Conservation (phyloP, 2,797 vertebrate species). For the Xiphophorus birchmanni region DNA sequence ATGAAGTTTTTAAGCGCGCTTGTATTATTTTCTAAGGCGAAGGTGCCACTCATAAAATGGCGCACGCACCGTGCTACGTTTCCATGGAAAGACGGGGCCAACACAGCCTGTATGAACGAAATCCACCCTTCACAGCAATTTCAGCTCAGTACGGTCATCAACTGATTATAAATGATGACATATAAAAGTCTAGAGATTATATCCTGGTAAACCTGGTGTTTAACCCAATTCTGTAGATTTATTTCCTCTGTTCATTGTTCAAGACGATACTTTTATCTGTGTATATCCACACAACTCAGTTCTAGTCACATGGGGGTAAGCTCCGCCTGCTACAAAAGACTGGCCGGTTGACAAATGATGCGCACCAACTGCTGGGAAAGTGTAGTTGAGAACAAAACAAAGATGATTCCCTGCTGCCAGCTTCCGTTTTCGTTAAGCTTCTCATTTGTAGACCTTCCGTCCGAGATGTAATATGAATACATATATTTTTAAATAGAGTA, state of each 20-base stretch:
- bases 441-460: not conserved
- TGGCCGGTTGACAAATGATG: not conserved
- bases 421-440: slow-evolving; percentile 49
- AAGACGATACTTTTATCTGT: not conserved
- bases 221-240: not conserved
- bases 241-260: not conserved
- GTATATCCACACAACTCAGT: not conserved
- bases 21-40: not conserved
- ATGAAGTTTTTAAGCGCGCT: not conserved
- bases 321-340: not conserved
- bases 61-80: not conserved
- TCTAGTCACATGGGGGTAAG: not conserved
- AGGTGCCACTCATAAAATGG: not conserved
- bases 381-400: not conserved
- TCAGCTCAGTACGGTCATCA: not conserved
- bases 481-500: not conserved
- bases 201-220: not conserved
- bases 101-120: not conserved
- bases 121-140: not conserved
- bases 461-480: not conserved
- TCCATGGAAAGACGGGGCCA: not conserved
- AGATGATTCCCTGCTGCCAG: not conserved
- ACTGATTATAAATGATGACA: too few relatives aligned
- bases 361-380: not conserved
- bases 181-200: not conserved